Base-by-base conservation (phyloP, 2,888 invertebrate genomes). In the Dichetophora obliterata region DNA sequence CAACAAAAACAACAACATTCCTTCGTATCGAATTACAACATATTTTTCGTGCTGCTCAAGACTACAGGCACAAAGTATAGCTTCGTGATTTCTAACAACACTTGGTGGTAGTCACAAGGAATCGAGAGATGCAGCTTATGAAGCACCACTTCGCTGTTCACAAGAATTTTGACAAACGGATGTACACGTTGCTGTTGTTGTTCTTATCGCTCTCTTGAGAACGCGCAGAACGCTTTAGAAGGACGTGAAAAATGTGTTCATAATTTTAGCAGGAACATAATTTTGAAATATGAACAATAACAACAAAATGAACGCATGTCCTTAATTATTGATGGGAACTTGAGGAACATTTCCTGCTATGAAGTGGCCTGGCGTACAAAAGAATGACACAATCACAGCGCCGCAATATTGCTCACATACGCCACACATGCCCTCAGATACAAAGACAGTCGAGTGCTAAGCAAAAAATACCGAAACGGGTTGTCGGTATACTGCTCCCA, bases 11-110 rank as follows among this genome's bases (percentile, higher is more conserved):
- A 27, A 22, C n/a, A 16, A n/a, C 19, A 19, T 54, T 19, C 6
- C 19, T 6, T 34, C 34, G 50, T 76, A 70, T 76, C 75, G 43
- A 65, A 34, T 76, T 76, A 63, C 75, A 76, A 63, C 75, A 76
- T 71, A 76, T 54, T 76, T 31, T 71, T 65, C 37, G 19, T 54
- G 31, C 50, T 43, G 31, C 72, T 63, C 48, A n/a, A 19, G 22
- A 48, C n/a, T 65, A 37, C 34, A 63, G 50, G 19, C 63, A 19
- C 54, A 31, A 16, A 31, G 76, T 27, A 43, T 31, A 57, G 75
- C 61, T 48, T n/a, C 50, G 70, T 74, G 74, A 68, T 68, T 66
- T 57, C 52, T 50, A 48, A 31, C 31, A 31, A 70, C 52, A 54
- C 68, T 43, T 22, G 50, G 48, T 16, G 68, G 50, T 22, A 43